Evolutionary conservation across 2,888 invertebrate species (phyloP).

Genomic region (Spilosoma lubricipeda): DNA sequence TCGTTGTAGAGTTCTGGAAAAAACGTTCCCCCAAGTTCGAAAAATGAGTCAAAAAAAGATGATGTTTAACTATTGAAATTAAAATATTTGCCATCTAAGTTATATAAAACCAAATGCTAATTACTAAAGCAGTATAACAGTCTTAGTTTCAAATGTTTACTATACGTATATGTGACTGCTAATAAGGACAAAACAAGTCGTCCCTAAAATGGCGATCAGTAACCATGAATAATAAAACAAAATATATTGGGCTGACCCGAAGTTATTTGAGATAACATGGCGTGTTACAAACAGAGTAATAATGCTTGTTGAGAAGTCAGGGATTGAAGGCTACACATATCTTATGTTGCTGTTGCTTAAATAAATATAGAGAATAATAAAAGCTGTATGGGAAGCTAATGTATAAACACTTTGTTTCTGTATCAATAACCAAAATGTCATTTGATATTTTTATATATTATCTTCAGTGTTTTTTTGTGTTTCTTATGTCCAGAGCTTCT

Average conservation of each 20-base stretch:
- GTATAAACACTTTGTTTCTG: background rate
- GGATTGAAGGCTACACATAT: background rate
- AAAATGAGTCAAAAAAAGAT: no score
- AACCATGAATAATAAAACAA: slow-evolving; percentile 1
- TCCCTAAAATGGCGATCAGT: background rate
- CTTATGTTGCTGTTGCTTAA: background rate
- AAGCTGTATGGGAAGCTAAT: background rate
- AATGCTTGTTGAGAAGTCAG: background rate
- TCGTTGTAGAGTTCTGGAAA: no score
- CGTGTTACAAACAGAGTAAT: background rate
- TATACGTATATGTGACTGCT: background rate
- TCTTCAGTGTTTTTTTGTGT: no score
- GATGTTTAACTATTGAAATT: no score
- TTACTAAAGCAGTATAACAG: background rate
- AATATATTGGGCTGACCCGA: background rate
- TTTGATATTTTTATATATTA: no score
- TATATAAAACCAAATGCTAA: background rate
- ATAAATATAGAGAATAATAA: background rate
- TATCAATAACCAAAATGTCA: background rate
- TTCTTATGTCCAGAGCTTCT: no score
- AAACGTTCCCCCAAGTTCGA: no score
- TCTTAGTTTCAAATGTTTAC: no score
- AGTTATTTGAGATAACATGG: background rate
- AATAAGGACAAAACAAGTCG: background rate
- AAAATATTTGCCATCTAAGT: background rate